These are phyloP conservation scores for Cirrhinus mrigala DNA, from an alignment of 2,797 vertebrate species.

Conservation along the genomic window DNA sequence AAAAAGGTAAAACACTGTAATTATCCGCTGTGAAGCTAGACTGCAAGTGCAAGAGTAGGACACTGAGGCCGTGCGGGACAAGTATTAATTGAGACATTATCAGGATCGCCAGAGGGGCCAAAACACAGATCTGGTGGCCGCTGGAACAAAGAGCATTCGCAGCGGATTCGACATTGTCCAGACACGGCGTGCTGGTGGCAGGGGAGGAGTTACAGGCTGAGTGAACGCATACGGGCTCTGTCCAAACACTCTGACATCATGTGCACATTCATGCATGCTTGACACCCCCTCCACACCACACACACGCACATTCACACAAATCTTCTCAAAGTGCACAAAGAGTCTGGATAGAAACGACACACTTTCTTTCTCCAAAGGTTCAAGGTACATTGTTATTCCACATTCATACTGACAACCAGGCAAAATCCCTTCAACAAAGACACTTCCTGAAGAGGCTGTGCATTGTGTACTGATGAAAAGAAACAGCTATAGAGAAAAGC, in stretches of 20 bases:
- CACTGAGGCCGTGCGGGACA: neutral
- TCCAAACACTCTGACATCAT: conserved; percentile 32
- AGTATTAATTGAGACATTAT: conserved; percentile 37
- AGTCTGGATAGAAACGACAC: conserved; percentile 44
- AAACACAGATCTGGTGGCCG: conserved; percentile 15
- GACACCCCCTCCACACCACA: neutral
- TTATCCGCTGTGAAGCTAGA: neutral
- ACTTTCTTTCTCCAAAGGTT: conserved; percentile 67
- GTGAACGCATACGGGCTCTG: conserved; percentile 20
- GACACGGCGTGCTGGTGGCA: conserved; percentile 32
- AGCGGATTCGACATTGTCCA: conserved; percentile 63
- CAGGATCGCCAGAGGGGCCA: conserved; percentile 22
- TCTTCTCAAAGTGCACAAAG: conserved; percentile 1
- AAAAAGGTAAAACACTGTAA: neutral
- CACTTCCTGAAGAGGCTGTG: conserved; percentile 69
- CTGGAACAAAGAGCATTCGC: conserved; percentile 35
- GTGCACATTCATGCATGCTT: conserved; percentile 16
- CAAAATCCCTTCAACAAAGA: conserved; percentile 68
- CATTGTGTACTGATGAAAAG: conserved; percentile 52
- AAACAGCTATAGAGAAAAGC: conserved; percentile 32
- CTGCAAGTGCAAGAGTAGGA: neutral
- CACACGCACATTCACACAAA: neutral
- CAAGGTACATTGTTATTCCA: conserved; percentile 67
- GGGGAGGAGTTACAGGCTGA: conserved; percentile 30
- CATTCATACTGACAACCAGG: conserved; percentile 76